These are phyloP conservation scores for Hippocampus abdominalis DNA, from an alignment of 2,113 vertebrate species.

Conservation along the genomic window DNA sequence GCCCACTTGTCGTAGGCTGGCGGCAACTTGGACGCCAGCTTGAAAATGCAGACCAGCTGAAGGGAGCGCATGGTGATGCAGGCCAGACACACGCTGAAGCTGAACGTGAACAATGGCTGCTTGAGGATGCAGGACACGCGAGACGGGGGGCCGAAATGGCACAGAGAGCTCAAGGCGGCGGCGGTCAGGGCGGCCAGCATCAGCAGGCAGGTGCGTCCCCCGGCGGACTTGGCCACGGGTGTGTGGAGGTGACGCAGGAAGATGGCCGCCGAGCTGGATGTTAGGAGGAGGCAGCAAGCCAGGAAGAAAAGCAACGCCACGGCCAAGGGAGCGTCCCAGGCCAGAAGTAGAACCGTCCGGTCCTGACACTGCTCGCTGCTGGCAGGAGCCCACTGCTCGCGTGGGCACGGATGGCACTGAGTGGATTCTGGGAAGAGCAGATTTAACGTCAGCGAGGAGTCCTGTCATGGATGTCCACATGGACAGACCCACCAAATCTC, in stretches of 20 bases:
- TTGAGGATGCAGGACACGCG: slow-evolving; percentile 65
- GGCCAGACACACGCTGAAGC: slow-evolving; percentile 76
- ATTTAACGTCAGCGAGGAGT: background rate
- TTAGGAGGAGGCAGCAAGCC: slow-evolving; percentile 69
- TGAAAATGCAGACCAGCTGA: slow-evolving; percentile 83
- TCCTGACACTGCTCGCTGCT: slow-evolving; percentile 64
- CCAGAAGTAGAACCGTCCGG: slow-evolving; percentile 59
- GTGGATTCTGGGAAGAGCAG: slow-evolving; percentile 60
- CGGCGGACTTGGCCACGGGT: slow-evolving; percentile 78
- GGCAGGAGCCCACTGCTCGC: slow-evolving; percentile 67
- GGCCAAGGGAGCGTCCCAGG: slow-evolving; percentile 61
- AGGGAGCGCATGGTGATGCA: slow-evolving; percentile 75
- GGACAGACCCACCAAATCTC: background rate
- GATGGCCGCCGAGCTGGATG: slow-evolving; percentile 51
- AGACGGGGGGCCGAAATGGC: slow-evolving; percentile 67
- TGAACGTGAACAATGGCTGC: slow-evolving; percentile 71
- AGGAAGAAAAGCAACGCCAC: slow-evolving; percentile 62
- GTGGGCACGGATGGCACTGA: slow-evolving; percentile 67
- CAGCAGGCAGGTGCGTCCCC: slow-evolving; percentile 79
- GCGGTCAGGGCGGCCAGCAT: slow-evolving; percentile 70
- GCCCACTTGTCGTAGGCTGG: slow-evolving; percentile 73
- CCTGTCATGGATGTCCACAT: background rate
- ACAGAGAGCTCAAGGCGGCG: slow-evolving; percentile 62
- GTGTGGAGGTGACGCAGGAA: slow-evolving; percentile 73
- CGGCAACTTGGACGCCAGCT: slow-evolving; percentile 75